Base-by-base conservation (phyloP, 2,888 invertebrate genomes). In the Leucoma salicis region DNA sequence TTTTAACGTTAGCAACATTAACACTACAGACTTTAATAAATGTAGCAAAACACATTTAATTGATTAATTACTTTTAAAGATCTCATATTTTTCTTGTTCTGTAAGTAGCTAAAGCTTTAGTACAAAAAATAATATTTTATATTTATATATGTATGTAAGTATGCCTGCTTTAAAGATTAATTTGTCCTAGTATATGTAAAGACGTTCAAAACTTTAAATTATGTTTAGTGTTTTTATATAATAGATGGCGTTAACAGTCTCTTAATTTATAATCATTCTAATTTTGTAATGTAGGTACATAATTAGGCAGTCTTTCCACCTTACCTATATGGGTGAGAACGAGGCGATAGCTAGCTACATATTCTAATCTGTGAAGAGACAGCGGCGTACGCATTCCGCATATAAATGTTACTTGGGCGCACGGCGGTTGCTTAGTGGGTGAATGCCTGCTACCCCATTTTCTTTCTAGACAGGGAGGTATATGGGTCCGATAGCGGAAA, bases 21-120 rank as follows among this genome's bases (percentile, higher is more conserved):
- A 0, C 1, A n/a, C n/a, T 84, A 84, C 78, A 77, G 82, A 61
- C 76, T 57, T 35, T 37, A 14, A 0, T 2, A 56, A 78, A 74
- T 57, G 59, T 46, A 39, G 31, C 57, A 57, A 60, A 31, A 45
- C 54, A 67, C 39, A 46, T 39, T 21, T 13, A 4, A 8, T 54
- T 48, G 42, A 53, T 53, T 53, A 60, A 55, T 54, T 60, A 52
- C 47, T 49, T 49, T 39, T 41, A 35, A 41, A 25, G 35, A 29
- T 32, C 37, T n/a, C 48, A 56, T 21, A 21, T 51, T 59, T 51
- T 59, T 44, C 39, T 46, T 31, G 14, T 42, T 32, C 4, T 3
- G 32, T 8, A 16, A 39, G 24, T 37, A 31, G 21, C 12, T 43
- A 31, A 5, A 31, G 15, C 14, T 41, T 45, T n/a, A 36, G 39